These are phyloP conservation scores for human DNA, from an alignment of 2,113 vertebrate species.

Conservation along the genomic window GRCh38 chr17:11006501-11007000, in stretches of 20 bases:
- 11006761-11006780: not conserved
- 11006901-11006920: not conserved
- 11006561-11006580: not conserved
- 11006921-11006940: not conserved
- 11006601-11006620: not conserved
- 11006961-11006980: not conserved
- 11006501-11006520: not conserved
- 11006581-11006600: not conserved
- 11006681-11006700: not conserved
- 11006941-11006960: not conserved
- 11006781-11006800: not conserved
- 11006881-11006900: not conserved
- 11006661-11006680: not conserved
- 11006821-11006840: not conserved
- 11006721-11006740: not conserved
- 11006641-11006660: not conserved
- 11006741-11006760: conserved; percentile 43
- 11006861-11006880: not conserved
- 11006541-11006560: not conserved
- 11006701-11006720: conserved; percentile 32
- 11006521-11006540: not conserved
- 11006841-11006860: not conserved
- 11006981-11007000: not conserved
- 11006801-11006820: not conserved
- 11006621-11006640: not conserved